Percentiles rank a stretch among this genome's conserved stretches.
Evolutionary conservation across 2,113 vertebrate genomes (phyloP).

Genomic region (Myanophis thanlyinensis): DNA sequence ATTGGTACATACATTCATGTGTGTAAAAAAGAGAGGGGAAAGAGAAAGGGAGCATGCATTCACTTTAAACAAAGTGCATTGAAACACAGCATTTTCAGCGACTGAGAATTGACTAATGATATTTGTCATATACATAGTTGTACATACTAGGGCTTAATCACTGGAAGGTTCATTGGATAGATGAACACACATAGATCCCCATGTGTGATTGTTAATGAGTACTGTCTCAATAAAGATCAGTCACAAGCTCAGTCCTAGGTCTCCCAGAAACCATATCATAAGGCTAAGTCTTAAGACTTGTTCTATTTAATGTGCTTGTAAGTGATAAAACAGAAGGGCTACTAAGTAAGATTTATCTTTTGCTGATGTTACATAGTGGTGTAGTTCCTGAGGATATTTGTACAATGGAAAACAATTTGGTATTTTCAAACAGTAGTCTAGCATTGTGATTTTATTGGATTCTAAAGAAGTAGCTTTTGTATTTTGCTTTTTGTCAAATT

Average conservation of each 20-base stretch:
- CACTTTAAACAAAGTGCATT: no score
- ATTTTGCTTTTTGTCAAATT: neutral
- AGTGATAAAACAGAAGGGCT: neutral
- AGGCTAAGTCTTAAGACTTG: neutral
- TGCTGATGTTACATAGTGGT: neutral
- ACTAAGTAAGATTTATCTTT: neutral
- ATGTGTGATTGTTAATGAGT: neutral
- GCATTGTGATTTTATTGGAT: neutral
- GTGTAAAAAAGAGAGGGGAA: neutral
- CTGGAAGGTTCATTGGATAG: neutral
- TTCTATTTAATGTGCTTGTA: neutral
- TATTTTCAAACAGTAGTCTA: neutral
- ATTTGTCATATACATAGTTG: neutral
- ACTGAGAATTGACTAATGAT: neutral
- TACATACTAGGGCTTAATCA: neutral
- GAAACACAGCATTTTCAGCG: no score
- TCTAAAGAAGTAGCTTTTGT: neutral
- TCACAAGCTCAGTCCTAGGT: neutral
- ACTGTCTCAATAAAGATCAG: neutral
- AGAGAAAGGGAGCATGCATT: neutral
- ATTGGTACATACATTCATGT: neutral
- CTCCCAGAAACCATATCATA: neutral
- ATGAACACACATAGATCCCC: no score
- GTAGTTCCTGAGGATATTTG: neutral
- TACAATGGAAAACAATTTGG: neutral